Conservation (phyloP, 2,888 invertebrate species). For the Drosophila affinis region DNA sequence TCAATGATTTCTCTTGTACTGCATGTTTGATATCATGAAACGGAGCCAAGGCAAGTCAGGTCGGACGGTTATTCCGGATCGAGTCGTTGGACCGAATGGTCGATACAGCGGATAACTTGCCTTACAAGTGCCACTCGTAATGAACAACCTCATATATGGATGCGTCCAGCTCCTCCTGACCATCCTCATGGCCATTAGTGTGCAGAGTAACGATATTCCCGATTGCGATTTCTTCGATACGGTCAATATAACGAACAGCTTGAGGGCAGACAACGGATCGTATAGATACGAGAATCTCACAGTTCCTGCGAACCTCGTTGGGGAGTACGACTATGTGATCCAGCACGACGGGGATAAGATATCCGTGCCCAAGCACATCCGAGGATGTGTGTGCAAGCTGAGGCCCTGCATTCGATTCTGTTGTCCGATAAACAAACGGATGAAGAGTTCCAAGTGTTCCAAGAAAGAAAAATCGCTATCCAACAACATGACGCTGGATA, state of each 20-base stretch:
- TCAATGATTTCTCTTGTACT: neutral
- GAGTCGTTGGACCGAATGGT: neutral
- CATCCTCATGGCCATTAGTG: neutral
- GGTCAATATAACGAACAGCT: neutral
- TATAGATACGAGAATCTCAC: neutral
- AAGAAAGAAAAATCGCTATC: neutral
- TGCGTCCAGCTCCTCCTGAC: neutral
- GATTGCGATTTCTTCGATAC: slow-evolving; percentile 8
- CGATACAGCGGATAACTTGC: neutral
- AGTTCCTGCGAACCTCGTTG: slow-evolving; percentile 35
- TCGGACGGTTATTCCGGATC: neutral
- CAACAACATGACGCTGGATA: slow-evolving; percentile 26
- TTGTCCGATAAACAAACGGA: slow-evolving; percentile 36
- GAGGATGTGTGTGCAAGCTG: slow-evolving; percentile 72
- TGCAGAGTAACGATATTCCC: neutral
- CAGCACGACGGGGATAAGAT: neutral
- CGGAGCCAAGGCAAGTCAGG: neutral
- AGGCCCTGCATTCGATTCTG: slow-evolving; percentile 77
- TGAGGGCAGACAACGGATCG: neutral
- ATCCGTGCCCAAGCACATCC: slow-evolving; percentile 38
- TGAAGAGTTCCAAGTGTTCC: neutral
- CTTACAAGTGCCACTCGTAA: neutral
- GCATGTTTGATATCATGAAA: neutral
- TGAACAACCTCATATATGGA: neutral
- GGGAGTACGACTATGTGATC: slow-evolving; percentile 45